Percentiles rank a stretch among this genome's conserved stretches.
phyloP scores from a whole-genome alignment of 1,140 invertebrate genomes.

The Drosophila watanabei region DNA sequence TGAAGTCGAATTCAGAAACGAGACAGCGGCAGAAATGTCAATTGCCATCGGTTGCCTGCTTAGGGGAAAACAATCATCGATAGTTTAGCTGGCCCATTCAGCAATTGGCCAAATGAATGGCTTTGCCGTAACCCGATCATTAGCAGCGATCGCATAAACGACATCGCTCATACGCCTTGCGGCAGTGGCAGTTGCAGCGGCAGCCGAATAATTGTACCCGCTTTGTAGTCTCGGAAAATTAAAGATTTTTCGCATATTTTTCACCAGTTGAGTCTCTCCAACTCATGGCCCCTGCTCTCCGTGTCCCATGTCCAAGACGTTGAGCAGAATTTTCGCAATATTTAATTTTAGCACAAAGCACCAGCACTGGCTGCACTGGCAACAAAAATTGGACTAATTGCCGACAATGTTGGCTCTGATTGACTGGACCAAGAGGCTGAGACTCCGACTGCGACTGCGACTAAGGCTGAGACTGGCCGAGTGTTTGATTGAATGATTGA shows the following conservation, averaged over 20 bases:
- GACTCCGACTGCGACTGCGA: constrained; percentile 26
- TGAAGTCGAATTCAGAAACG: constrained; percentile 22
- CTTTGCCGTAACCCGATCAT: constrained; percentile 63
- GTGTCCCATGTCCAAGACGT: constrained; percentile 62
- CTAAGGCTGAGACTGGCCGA: constrained; percentile 23
- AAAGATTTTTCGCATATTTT: constrained; percentile 82
- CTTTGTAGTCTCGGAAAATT: constrained; percentile 71
- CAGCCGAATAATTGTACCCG: constrained; percentile 59
- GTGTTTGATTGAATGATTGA: constrained; percentile 81
- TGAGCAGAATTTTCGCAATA: constrained; percentile 82
- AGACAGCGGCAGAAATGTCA: constrained; percentile 48
- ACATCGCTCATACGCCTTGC: constrained; percentile 73
- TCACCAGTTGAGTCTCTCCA: constrained; percentile 23
- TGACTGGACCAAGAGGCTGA: constrained; percentile 65
- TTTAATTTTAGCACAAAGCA: constrained; percentile 76
- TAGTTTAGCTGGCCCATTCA: constrained; percentile 43
- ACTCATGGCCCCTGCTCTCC: constrained; percentile 61
- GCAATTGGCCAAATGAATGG: constrained; percentile 53
- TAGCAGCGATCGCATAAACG: constrained; percentile 63
- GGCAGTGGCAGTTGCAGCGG: constrained; percentile 39
- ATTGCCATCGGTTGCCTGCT: constrained; percentile 36
- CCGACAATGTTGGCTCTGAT: constrained; percentile 73
- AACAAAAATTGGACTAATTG: constrained; percentile 82
- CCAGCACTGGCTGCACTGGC: constrained; percentile 23
- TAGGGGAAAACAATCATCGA: constrained; percentile 54